Base-by-base conservation (phyloP, 2,797 vertebrate genomes). In the Acipenser ruthenus region DNA sequence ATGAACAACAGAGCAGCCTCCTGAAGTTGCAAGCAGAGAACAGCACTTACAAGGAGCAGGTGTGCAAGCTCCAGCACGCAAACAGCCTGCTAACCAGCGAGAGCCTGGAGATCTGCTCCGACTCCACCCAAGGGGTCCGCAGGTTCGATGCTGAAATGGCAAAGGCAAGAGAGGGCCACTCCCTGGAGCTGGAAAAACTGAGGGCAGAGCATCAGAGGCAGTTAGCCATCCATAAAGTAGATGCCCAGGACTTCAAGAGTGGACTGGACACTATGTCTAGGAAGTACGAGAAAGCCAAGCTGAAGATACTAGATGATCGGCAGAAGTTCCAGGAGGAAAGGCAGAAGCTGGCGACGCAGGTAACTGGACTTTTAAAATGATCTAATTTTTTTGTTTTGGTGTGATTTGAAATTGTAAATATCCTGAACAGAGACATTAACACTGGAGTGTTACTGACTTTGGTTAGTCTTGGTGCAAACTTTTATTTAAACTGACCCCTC, bases 291-390 rank as follows among this genome's bases (percentile, higher is more conserved):
- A 80, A 78, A 52, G 72, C 80, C 65, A 86, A 83, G 56, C 72
- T 23, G 0, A 81, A 77, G 10, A 78, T 82, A 0, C 49, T 84
- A 51, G 83, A 88, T 55, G 86, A 89, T 67, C 78, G 75, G 73
- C 80, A 78, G 70, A 79, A 75, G 62, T 78, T 84, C 71, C 78
- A 83, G 69, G 86, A 86, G 15, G 88, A 87, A 59, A 82, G n/a
- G 13, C 83, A 89, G 70, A 78, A 63, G 66, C 77, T 88, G 52
- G 80, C 60, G 8, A 56, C 68, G 62, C 88, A 88, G 86, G 89
- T 91, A 75, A 55, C n/a, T 55, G 9, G 9, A 5, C 6, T 4
- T 4, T 37, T 37, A 37, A 37, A 18, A 18, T 18, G 15, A 3
- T 37, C 4, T 37, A 37, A 3, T 37, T 37, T 37, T 37, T 18